Evolutionary conservation across 2,113 vertebrate species (phyloP), one percentile per base, ranked within the genome.

Genomic region (Rafetus swinhoei): DNA sequence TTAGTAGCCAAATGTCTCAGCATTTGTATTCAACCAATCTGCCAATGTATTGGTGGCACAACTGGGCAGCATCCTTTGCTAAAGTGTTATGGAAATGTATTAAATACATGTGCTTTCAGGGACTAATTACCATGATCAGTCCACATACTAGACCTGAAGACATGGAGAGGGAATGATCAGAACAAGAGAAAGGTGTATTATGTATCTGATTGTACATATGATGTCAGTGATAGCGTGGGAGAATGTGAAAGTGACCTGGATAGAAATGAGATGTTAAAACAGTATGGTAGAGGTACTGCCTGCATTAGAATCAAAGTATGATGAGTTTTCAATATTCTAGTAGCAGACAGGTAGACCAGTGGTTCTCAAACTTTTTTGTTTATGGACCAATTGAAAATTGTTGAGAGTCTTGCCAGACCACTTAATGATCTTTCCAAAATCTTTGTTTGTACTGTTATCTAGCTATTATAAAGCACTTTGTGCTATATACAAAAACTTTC

Each of bases 251-350:
- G 79, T 50, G 52, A 82, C 92, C 88, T 8, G 52, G 90, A 81
- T 54, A 86, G 90, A 95, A 90, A 93, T 39, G 62, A 95, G 59
- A 86, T 89, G 93, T 91, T 96, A 92, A 96, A 92, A 93, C 95
- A 95, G 86, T 86, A 84, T 77, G 35, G 91, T 85, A 88, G 85
- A 86, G 9, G 56, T 81, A 94, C 87, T 0, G 1, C 77, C 90
- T 90, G 25, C 84, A 59, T 93, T 88, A 87, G 45, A 87, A 91
- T 54, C 80, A 76, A 54, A 74, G 65, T 85, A 77, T 84, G 53
- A 16, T 45, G 45, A 84, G 21, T 85, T 92, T 84, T 90, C 53
- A 84, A 82, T 84, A 72, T 79, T 62, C 82, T 83, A 65, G 60
- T 24, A 59, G 57, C 22, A 25, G 22, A 54, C 53, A 12, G 18